Percentiles rank a stretch among this genome's conserved stretches.
Evolutionary conservation across 1,140 invertebrate genomes (phyloP).

Genomic region (Listronotus bonariensis): DNA sequence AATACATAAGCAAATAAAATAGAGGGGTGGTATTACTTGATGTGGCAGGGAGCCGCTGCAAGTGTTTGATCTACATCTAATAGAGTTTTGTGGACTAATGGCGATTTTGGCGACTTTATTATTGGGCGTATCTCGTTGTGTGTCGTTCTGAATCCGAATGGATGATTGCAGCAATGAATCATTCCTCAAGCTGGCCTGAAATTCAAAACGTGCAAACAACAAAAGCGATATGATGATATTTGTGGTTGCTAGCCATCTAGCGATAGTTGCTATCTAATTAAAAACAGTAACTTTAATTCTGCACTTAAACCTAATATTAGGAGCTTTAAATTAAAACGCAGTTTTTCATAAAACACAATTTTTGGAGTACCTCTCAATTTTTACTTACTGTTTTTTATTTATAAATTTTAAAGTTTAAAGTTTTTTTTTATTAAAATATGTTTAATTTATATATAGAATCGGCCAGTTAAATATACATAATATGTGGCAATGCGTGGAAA

Average conservation of each 20-base stretch:
- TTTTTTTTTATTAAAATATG: too few species aligned
- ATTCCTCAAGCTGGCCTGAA: conserved; percentile 58
- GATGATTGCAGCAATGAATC: conserved; percentile 62
- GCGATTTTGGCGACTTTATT: conserved; percentile 64
- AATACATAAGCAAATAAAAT: too few species aligned
- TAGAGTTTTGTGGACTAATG: conserved; percentile 72
- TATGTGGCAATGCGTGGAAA: too few species aligned
- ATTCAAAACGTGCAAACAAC: conserved; percentile 37
- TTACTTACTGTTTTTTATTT: too few species aligned
- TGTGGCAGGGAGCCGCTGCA: conserved; percentile 46
- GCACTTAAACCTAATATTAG: too few species aligned
- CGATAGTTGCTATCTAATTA: conserved; percentile 2
- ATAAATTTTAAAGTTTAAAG: too few species aligned
- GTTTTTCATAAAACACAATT: too few species aligned
- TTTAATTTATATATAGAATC: too few species aligned
- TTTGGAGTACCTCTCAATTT: too few species aligned
- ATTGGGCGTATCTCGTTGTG: conserved; percentile 65
- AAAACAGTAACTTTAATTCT: conserved; percentile 3
- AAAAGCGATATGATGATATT: conserved; percentile 27
- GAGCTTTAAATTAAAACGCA: too few species aligned
- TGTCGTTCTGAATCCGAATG: conserved; percentile 70
- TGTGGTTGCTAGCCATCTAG: conserved; percentile 12
- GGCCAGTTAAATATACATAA: too few species aligned
- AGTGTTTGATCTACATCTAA: conserved; percentile 57
- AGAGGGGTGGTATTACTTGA: conserved; percentile 43